Evolutionary conservation across 2,113 vertebrate genomes (phyloP).

Genomic region (Salvator merianae): DNA sequence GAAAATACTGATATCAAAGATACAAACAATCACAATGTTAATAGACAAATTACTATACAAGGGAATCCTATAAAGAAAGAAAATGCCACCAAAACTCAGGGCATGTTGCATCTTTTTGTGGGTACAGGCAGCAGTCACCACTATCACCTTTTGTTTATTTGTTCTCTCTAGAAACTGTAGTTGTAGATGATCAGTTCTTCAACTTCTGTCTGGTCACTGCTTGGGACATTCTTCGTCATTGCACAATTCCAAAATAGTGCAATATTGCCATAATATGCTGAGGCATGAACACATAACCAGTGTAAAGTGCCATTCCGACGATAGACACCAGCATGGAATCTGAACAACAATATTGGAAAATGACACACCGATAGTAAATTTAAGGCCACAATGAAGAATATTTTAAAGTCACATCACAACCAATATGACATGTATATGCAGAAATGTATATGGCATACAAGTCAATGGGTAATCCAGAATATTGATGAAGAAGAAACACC

Average conservation of each 20-base stretch:
- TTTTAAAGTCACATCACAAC: background rate
- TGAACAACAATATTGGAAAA: conserved; percentile 78
- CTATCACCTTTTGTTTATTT: conserved; percentile 43
- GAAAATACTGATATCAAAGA: conserved; percentile 84
- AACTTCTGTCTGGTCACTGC: conserved; percentile 42
- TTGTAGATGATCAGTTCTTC: conserved; percentile 56
- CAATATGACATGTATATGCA: background rate
- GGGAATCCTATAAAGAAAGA: conserved; percentile 75
- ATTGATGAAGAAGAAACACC: background rate
- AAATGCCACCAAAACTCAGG: conserved; percentile 74
- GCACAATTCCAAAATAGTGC: conserved; percentile 95
- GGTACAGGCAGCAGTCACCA: conserved; percentile 49
- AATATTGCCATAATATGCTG: conserved; percentile 99
- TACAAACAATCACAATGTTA: conserved; percentile 80
- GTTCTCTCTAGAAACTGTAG: conserved; percentile 59
- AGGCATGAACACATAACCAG: conserved; percentile 97
- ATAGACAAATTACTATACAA: conserved; percentile 80
- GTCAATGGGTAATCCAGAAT: background rate
- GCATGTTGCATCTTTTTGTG: conserved; percentile 58
- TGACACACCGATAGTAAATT: background rate
- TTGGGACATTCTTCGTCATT: conserved; percentile 73
- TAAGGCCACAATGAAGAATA: background rate
- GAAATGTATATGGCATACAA: background rate
- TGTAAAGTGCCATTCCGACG: conserved; percentile 95
- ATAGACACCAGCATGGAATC: conserved; percentile 93